These are phyloP conservation scores for Morone saxatilis DNA, from an alignment of 2,113 vertebrate genomes.

Conservation along the genomic window DNA sequence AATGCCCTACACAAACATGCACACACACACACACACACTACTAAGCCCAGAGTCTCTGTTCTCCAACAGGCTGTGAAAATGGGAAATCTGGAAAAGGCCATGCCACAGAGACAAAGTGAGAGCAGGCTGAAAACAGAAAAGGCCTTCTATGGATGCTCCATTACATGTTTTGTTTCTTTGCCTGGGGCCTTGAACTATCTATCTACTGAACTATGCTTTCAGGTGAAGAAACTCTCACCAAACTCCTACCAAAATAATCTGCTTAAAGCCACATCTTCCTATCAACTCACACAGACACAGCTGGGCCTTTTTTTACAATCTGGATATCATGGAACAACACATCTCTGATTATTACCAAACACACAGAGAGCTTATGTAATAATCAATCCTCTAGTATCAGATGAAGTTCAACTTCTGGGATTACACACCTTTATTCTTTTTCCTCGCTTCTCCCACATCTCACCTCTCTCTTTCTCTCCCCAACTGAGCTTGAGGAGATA, in stretches of 20 bases:
- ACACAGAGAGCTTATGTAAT: constrained; percentile 17
- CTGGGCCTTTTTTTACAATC: constrained; percentile 19
- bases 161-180: constrained; percentile 34
- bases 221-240: constrained; percentile 16
- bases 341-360: constrained; percentile 27
- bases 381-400: constrained; percentile 40
- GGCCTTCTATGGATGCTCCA: constrained; percentile 19
- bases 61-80: constrained; percentile 42
- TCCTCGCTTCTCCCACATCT: constrained; percentile 32
- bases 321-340: constrained; percentile 16
- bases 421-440: constrained; percentile 29
- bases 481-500: constrained; percentile 60
- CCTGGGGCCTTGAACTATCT: constrained; percentile 11
- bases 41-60: constrained; percentile 8
- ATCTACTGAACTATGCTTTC: constrained; percentile 9
- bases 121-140: constrained; percentile 31
- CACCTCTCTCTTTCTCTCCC: constrained; percentile 54
- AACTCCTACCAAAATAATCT: constrained; percentile 18
- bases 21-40: neutral
- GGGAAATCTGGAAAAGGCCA: constrained; percentile 45
- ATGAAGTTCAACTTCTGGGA: constrained; percentile 55
- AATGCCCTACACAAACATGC: neutral
- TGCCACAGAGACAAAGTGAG: constrained; percentile 31
- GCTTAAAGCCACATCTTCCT: neutral
- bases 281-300: neutral